Evolutionary conservation across 2,113 vertebrate species (phyloP).

Genomic region (Willisornis vidua): DNA sequence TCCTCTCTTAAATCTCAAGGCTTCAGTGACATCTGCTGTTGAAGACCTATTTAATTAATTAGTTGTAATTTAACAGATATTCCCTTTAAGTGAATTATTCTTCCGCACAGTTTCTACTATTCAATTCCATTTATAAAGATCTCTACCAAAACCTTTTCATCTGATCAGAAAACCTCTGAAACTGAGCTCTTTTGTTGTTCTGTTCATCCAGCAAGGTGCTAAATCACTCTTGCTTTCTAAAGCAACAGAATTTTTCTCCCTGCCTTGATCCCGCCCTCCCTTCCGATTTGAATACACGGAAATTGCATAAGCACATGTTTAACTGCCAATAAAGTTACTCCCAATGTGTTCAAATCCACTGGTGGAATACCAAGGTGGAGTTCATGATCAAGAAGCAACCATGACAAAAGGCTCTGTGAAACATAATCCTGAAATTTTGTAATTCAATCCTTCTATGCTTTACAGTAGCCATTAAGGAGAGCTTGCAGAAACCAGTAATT

Average conservation of each 20-base stretch:
- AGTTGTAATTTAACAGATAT: background rate
- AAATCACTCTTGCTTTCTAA: background rate
- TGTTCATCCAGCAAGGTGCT: background rate
- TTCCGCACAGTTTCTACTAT: background rate
- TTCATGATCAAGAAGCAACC: background rate
- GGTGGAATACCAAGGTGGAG: background rate
- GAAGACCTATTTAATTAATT: conserved; percentile 6
- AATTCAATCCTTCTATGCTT: background rate
- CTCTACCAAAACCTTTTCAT: background rate
- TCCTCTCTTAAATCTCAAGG: background rate
- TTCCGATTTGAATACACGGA: background rate
- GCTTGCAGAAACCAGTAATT: background rate
- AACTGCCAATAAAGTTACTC: background rate
- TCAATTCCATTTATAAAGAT: background rate
- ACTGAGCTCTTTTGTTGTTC: background rate
- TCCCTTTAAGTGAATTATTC: background rate
- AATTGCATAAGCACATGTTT: background rate
- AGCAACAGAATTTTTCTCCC: background rate
- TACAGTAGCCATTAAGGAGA: background rate
- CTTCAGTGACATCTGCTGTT: conserved; percentile 55
- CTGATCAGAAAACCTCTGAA: background rate
- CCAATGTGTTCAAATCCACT: background rate
- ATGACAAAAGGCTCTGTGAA: background rate
- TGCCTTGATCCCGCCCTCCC: background rate
- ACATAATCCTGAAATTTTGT: background rate